These are phyloP conservation scores for Palythoa heliodiscus DNA, from an alignment of 92 coral and sea anemone species.

Conservation along the genomic window DNA sequence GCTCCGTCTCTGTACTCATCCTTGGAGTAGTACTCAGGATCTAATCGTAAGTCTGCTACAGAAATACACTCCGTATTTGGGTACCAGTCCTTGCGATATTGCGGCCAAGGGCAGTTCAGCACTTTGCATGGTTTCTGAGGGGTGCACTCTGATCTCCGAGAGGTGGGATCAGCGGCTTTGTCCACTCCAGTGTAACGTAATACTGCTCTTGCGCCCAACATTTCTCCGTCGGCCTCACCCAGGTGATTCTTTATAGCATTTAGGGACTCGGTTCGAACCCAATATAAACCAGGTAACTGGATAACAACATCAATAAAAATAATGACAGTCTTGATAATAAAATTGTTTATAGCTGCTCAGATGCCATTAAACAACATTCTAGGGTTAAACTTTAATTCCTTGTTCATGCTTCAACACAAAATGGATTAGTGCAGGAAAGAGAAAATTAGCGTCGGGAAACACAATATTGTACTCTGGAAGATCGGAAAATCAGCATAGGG, in stretches of 20 bases:
- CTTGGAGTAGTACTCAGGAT: constrained; percentile 25
- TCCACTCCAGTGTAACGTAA: constrained; percentile 48
- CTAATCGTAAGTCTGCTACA: constrained; percentile 37
- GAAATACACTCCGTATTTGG: constrained; percentile 53
- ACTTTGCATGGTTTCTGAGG: constrained; percentile 49
- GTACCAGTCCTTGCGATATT: constrained; percentile 52
- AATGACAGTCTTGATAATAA: not conserved
- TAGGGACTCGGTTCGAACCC: constrained; percentile 57
- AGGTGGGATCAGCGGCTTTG: constrained; percentile 41
- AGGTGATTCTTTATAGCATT: constrained; percentile 6
- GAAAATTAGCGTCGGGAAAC: not conserved
- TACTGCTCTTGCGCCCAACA: constrained; percentile 44
- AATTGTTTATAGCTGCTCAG: no score
- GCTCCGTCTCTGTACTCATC: not conserved
- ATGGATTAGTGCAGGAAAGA: not conserved
- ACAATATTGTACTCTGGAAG: not conserved
- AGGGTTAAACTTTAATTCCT: no score
- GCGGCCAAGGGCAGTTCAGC: constrained; percentile 68
- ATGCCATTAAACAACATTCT: no score
- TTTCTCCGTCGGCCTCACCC: constrained; percentile 40
- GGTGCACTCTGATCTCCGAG: constrained; percentile 45
- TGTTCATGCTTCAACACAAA: no score
- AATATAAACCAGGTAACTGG: constrained; percentile 45
- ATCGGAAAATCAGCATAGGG: not conserved
- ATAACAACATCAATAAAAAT: not conserved